Evolutionary conservation across 2,888 invertebrate genomes (phyloP), one percentile per base, ranked within the genome.

Genomic region (Sesia bembeciformis): DNA sequence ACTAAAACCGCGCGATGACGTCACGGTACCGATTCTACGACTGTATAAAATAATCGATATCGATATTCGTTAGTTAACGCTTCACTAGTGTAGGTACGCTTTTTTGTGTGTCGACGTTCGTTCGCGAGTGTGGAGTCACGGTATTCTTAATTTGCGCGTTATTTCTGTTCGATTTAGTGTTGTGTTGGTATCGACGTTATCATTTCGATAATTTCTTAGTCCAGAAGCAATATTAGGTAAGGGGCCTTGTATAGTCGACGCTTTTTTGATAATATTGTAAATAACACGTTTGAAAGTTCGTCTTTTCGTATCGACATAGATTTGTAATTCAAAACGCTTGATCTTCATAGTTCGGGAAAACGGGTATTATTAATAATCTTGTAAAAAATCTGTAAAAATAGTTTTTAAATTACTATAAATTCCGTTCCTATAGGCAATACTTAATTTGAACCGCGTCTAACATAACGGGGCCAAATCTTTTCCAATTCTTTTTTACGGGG

Each of bases 41-140:
- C 65, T 78, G 78, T 69, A 80, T 82, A 70, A 84, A 81, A 76
- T 78, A 78, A 73, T 66, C 63, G 67, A 63, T 64, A 53, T 40
- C 58, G 58, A 58, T 60, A 58, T 56, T 63, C 58, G 59, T 59
- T 58, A 65, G 64, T 58, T 61, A 67, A 67, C 69, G 72, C 70
- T 74, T 74, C 62, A 58, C 68, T 76, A 78, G 75, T 71, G 62
- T 60, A 72, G 65, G 60, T 60, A 62, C 66, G 87, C 87, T 87
- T 87, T 70, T 87, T 87, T 87, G 74, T 74, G 82, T 87, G 87
- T 87, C 60, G 66, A 68, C 60, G 57, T 54, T 69, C 59, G 62
- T 55, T 61, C 68, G 70, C 62, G 62, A 63, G 74, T 66, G 72
- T 66, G 65, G 62, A 62, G 56, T 57, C 58, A 60, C 61, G 60